Conservation (phyloP, 2,797 vertebrate species). For the Tauraco hartlaubi region DNA sequence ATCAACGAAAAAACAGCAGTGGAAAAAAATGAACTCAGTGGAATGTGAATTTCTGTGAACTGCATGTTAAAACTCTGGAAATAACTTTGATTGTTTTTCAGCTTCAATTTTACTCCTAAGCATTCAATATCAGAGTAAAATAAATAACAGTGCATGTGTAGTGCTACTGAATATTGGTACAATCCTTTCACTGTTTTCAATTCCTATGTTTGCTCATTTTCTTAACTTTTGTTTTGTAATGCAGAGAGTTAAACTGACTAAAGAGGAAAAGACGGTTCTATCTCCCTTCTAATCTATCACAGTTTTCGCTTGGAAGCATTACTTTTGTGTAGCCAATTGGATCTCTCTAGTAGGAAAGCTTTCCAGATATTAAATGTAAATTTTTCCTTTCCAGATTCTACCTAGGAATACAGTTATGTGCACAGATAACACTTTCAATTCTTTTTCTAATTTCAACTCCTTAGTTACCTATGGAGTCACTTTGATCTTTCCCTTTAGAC, state of each 20-base stretch:
- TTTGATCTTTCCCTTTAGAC: not conserved
- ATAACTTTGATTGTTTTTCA: not conserved
- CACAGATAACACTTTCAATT: not conserved
- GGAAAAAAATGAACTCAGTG: not conserved
- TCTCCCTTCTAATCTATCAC: not conserved
- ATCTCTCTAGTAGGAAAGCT: not conserved
- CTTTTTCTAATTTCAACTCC: not conserved
- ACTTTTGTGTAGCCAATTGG: not conserved
- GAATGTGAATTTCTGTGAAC: not conserved
- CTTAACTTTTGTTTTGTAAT: not conserved
- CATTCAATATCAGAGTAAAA: not conserved
- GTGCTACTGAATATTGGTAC: not conserved
- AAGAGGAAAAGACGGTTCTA: not conserved
- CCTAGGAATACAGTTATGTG: not conserved
- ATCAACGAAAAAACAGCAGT: not conserved
- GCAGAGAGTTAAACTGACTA: not conserved
- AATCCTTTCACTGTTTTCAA: not conserved
- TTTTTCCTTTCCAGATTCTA: not conserved
- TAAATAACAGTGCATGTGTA: not conserved
- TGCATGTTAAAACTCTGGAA: not conserved
- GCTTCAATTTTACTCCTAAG: not conserved
- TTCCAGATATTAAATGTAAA: not conserved
- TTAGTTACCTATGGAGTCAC: not conserved
- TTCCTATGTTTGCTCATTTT: not conserved
- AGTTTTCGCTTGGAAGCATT: not conserved